Evolutionary conservation across 2,888 invertebrate genomes (phyloP), one percentile per base, ranked within the genome.

Genomic region (Cephus rjabovi): DNA sequence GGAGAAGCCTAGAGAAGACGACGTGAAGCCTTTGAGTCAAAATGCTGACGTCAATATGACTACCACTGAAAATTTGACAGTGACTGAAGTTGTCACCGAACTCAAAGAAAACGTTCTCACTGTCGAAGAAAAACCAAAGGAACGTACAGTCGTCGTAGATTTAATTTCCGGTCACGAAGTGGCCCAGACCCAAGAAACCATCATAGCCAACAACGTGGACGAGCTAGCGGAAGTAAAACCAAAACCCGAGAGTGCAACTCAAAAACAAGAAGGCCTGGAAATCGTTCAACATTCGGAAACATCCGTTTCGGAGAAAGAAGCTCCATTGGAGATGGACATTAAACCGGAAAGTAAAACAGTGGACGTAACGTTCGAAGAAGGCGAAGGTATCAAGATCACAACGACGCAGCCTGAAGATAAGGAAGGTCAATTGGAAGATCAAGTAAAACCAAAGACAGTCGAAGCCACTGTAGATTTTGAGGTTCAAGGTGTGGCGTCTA

Each of bases 301-400:
- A 69, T 91, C 90, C 1, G 79, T 90, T 34, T 93, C 92, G 31
- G 94, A 95, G 86, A 93, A 92, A 82, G 94, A 95, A 91, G 91
- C 93, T 4, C 87, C 90, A 73, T 91, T 93, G 77, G 82, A 83
- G n/a, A 86, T 86, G 69, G 91, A 92, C 77, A 81, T 92, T 12
- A 92, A 90, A 85, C 94, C 94, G 23, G 94, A 93, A 80, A 90
- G 90, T 79, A 95, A 95, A 86, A 91, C 89, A 34, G 93, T 92
- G 11, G 91, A 92, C 77, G 86, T 93, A 40, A 92, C 86, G 40
- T 94, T 93, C 89, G 93, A 92, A 88, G 93, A 92, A 93, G 93
- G 91, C 86, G 93, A 95, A 92, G 89, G 94, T 83, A 83, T 96
- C 74, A 93, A 93, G 86, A 92, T 96, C 23, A 94, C 93, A 11